A percentile compares a stretch with the other conserved stretches of the same genome.
These are phyloP conservation scores for Odocoileus virginianus DNA, from an alignment of 2,113 vertebrate genomes.

Conservation along the genomic window DNA sequence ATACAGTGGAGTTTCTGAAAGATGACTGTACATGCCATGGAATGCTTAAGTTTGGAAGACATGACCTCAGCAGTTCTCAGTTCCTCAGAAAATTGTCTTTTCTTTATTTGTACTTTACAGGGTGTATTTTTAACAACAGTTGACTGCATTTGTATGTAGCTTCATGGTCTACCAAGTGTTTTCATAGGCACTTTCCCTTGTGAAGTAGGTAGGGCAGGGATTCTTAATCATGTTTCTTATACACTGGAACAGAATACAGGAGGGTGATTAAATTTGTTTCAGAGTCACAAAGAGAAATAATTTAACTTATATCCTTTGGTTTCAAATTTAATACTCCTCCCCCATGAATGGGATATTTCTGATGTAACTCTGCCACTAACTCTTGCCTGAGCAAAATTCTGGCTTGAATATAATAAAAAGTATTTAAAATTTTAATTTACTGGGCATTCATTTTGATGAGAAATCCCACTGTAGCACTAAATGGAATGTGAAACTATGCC, in stretches of 20 bases:
- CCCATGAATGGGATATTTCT: background rate
- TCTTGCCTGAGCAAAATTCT: background rate
- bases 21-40: background rate
- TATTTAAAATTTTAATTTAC: background rate
- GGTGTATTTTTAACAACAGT: background rate
- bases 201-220: background rate
- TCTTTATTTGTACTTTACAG: background rate
- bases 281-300: background rate
- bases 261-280: background rate
- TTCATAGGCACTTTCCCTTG: background rate
- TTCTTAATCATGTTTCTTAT: background rate
- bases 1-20: background rate
- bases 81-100: background rate
- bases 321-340: background rate
- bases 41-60: slow-evolving; percentile 1
- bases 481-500: background rate
- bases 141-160: background rate
- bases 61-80: background rate
- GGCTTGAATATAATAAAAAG: background rate
- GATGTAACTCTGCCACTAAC: background rate
- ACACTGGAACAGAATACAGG: background rate
- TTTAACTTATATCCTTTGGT: background rate
- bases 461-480: background rate
- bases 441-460: background rate
- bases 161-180: background rate